Percentiles rank a stretch among this genome's conserved stretches.
Conservation (phyloP, 2,888 invertebrate genomes). For the Agapetus fuscipes region DNA sequence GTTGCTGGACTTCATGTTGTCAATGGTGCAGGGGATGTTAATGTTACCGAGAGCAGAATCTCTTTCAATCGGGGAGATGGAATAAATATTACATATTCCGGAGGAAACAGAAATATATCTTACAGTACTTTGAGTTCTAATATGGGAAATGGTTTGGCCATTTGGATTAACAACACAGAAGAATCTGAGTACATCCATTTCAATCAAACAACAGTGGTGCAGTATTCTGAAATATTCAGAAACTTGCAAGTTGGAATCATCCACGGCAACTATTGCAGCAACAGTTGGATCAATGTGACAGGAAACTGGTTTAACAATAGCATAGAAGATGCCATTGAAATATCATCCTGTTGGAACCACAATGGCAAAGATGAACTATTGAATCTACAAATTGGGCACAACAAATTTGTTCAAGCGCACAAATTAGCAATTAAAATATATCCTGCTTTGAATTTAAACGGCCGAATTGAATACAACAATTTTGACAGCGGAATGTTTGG, state of each 20-base stretch:
- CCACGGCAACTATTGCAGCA: constrained; percentile 87
- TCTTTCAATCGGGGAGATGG: constrained; percentile 91
- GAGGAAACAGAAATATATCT: constrained; percentile 89
- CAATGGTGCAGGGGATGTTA: constrained; percentile 88
- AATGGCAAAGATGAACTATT: constrained; percentile 42
- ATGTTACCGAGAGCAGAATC: constrained; percentile 83
- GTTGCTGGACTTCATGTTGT: constrained; percentile 85
- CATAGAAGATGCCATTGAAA: constrained; percentile 65
- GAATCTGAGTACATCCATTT: constrained; percentile 68
- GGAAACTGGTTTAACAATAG: constrained; percentile 83
- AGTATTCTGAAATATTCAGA: constrained; percentile 77
- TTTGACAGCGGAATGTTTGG: constrained; percentile 77
- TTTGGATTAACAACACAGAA: constrained; percentile 81
- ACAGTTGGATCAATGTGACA: constrained; percentile 81
- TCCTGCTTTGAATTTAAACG: constrained; percentile 72
- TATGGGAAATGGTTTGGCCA: constrained; percentile 76
- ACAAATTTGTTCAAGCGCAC: constrained; percentile 67
- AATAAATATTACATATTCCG: constrained; percentile 89
- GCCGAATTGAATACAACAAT: constrained; percentile 78
- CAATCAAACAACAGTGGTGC: constrained; percentile 78
- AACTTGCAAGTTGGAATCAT: constrained; percentile 84
- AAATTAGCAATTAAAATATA: constrained; percentile 67
- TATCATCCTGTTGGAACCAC: constrained; percentile 72
- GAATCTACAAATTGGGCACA: constrained; percentile 74
- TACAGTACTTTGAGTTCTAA: constrained; percentile 79